Percentiles rank a stretch among this genome's conserved stretches.
Conservation (phyloP, 2,113 vertebrate genomes). For the Oriolus oriolus region DNA sequence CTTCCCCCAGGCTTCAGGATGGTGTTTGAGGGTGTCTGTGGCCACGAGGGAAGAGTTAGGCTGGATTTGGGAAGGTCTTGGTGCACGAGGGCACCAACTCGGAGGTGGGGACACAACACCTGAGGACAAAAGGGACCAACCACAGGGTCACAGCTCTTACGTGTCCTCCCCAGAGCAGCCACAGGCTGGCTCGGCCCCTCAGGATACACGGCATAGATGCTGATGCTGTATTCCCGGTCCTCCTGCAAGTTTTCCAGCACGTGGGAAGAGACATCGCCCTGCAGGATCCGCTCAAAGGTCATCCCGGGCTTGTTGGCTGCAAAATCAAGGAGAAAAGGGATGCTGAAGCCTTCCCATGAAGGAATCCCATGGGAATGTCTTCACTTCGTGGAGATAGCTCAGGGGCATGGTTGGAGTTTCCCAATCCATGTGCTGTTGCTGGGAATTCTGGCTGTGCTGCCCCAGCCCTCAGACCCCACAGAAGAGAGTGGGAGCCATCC, state of each 20-base stretch:
- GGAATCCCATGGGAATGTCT: not conserved
- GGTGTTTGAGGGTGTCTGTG: rapidly evolving
- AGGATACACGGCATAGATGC: slow-evolving; percentile 75
- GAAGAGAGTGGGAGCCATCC: not conserved
- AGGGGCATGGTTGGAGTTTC: not conserved
- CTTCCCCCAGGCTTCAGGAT: not conserved
- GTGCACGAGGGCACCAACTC: rapidly evolving
- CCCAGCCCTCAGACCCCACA: not conserved
- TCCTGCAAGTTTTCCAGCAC: slow-evolving; percentile 82
- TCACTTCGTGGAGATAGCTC: not conserved
- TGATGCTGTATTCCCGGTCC: slow-evolving; percentile 80
- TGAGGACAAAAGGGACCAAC: not conserved
- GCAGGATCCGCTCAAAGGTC: slow-evolving; percentile 75
- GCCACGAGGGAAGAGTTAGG: not conserved
- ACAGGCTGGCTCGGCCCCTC: slow-evolving; percentile 78
- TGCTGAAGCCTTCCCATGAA: not conserved
- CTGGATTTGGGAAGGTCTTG: not conserved
- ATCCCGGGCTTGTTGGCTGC: slow-evolving; percentile 76
- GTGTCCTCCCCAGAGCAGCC: slow-evolving; percentile 77
- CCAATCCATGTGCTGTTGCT: not conserved
- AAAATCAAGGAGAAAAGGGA: not conserved
- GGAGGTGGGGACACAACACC: rapidly evolving
- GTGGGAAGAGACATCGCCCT: slow-evolving; percentile 75
- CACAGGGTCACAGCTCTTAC: slow-evolving; percentile 66
- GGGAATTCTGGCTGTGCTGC: not conserved